Conservation (phyloP, 53 echinoderm and acorn worm species). For the Echinometra lucunter region DNA sequence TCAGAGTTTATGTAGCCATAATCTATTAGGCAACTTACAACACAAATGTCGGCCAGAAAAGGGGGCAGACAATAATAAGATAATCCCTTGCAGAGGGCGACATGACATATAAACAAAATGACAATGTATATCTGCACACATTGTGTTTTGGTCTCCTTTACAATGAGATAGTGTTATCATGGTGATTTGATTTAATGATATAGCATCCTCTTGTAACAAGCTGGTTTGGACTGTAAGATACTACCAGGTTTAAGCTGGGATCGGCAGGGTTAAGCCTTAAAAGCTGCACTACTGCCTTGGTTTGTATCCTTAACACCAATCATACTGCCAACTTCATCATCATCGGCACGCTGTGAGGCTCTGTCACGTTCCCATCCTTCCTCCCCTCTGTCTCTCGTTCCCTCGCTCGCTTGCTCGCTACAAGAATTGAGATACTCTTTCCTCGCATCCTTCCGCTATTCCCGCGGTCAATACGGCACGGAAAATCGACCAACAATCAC, state of each 20-base stretch:
- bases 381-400: conserved; percentile 13
- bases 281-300: neutral
- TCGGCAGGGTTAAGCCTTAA: neutral
- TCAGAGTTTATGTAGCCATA: too few species aligned
- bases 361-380: conserved; percentile 6
- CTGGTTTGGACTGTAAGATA: neutral
- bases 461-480: conserved; percentile 69
- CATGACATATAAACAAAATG: too few species aligned
- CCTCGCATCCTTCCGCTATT: conserved; percentile 61
- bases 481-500: conserved; percentile 71
- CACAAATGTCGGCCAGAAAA: too few species aligned
- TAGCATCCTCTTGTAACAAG: neutral
- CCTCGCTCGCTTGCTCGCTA: conserved; percentile 41
- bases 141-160: neutral
- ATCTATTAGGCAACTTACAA: too few species aligned
- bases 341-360: conserved; percentile 6
- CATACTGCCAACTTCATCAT: neutral
- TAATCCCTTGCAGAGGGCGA: too few species aligned
- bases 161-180: neutral
- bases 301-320: conserved; percentile 19
- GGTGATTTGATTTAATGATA: neutral
- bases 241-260: neutral
- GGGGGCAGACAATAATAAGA: too few species aligned
- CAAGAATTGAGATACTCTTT: conserved; percentile 54
- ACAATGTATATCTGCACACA: neutral